Conservation (phyloP, 2,888 invertebrate species). For the Atrina japonica region DNA sequence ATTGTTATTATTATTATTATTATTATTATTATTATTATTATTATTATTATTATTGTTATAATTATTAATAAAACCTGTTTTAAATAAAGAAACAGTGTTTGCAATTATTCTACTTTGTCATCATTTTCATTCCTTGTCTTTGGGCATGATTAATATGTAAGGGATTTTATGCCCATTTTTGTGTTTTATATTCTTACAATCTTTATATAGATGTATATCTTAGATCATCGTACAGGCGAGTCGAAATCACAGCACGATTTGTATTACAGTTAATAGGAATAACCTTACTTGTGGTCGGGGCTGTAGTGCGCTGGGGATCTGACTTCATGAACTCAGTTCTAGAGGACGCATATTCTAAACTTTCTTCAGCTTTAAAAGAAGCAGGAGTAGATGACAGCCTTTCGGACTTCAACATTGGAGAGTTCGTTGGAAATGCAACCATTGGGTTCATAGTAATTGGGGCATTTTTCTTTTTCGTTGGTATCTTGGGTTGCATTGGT, state of each 20-base stretch:
- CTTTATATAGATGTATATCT: too few relatives aligned
- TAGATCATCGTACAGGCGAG: background rate
- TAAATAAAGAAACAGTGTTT: too few relatives aligned
- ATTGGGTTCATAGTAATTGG: slow-evolving; percentile 72
- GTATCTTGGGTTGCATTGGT: slow-evolving; percentile 69
- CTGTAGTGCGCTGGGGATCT: slow-evolving; percentile 43
- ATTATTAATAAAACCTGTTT: too few relatives aligned
- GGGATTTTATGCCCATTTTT: too few relatives aligned
- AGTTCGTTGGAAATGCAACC: slow-evolving; percentile 60
- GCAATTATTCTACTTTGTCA: too few relatives aligned
- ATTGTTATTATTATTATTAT: too few relatives aligned
- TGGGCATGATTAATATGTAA: too few relatives aligned
- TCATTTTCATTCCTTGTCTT: too few relatives aligned
- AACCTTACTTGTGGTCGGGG: slow-evolving; percentile 29
- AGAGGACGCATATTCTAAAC: slow-evolving; percentile 36
- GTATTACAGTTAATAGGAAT: slow-evolving; percentile 43
- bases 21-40: too few relatives aligned
- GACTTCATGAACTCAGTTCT: slow-evolving; percentile 43
- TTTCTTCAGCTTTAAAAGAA: slow-evolving; percentile 35
- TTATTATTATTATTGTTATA: too few relatives aligned
- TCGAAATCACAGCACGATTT: too few relatives aligned
- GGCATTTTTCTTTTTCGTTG: slow-evolving; percentile 66
- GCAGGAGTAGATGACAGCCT: slow-evolving; percentile 39
- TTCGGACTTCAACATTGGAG: slow-evolving; percentile 62
- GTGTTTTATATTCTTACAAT: too few relatives aligned